Percentiles rank a stretch among this genome's conserved stretches.
phyloP scores from a whole-genome alignment of 2,113 vertebrate genomes.

The Edolisoma coerulescens region DNA sequence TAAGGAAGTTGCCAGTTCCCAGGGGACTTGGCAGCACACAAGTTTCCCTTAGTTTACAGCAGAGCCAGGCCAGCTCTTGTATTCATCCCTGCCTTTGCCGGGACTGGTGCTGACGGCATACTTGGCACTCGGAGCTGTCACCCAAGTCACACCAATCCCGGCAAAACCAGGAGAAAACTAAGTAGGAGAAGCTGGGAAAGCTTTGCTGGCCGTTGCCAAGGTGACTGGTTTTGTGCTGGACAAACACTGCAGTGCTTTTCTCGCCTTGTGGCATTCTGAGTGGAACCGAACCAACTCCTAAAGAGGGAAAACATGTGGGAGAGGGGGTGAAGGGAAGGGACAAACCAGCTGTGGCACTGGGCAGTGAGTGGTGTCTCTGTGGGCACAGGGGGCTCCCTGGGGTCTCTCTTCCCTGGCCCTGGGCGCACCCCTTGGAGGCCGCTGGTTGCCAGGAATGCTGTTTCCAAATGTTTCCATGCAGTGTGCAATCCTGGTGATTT shows the following conservation, averaged over 20 bases:
- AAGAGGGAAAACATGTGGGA: neutral
- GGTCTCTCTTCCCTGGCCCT: neutral
- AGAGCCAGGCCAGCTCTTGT: neutral
- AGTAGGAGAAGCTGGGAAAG: neutral
- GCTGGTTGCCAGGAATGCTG: neutral
- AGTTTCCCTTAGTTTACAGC: neutral
- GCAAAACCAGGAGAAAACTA: neutral
- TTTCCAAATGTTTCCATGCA: neutral
- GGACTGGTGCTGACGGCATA: neutral
- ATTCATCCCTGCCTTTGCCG: neutral
- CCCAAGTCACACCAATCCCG: neutral
- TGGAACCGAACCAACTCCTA: neutral
- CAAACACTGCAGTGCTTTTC: neutral
- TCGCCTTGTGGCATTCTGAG: neutral
- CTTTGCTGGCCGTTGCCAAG: conserved; percentile 18
- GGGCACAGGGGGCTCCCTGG: neutral
- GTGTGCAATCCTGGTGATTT: no score
- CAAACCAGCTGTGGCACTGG: neutral
- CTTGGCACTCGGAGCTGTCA: conserved; percentile 7
- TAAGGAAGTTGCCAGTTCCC: neutral
- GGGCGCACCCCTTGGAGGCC: neutral
- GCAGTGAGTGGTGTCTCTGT: neutral
- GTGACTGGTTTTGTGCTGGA: neutral
- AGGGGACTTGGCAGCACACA: neutral
- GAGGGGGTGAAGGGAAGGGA: neutral